These are phyloP conservation scores for Uropetala carovei DNA, from an alignment of 2,888 invertebrate genomes.

Conservation along the genomic window DNA sequence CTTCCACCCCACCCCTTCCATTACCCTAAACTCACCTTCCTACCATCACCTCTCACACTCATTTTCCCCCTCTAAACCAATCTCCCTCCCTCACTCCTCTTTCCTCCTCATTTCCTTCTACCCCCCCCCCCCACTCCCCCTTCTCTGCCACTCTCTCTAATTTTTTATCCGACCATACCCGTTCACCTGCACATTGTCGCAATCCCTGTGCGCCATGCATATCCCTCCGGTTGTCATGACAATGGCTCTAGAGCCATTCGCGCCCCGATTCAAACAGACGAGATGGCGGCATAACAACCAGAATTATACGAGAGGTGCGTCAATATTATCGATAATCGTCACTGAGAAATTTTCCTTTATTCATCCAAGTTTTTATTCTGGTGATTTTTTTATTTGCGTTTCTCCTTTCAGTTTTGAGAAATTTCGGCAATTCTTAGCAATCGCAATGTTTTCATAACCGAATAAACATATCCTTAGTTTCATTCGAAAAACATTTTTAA, in stretches of 20 bases:
- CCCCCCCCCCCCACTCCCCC: background rate
- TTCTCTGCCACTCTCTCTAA: background rate
- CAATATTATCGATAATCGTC: background rate
- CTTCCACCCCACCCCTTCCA: background rate
- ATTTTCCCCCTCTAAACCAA: background rate
- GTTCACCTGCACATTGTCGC: background rate
- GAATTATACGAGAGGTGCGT: background rate
- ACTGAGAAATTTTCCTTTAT: no score
- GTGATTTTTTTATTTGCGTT: no score
- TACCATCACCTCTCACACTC: background rate
- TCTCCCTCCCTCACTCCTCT: background rate
- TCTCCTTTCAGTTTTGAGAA: no score
- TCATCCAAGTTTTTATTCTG: no score
- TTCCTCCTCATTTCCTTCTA: background rate
- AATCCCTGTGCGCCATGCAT: background rate
- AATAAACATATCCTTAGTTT: no score
- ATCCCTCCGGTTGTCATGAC: background rate
- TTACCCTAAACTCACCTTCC: background rate
- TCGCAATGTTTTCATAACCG: no score
- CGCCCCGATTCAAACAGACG: background rate
- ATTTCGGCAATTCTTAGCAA: no score
- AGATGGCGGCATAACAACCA: background rate
- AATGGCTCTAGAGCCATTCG: background rate
- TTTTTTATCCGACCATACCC: background rate
- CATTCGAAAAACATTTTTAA: no score